Evolutionary conservation across 53 echinoderm and acorn worm species (phyloP), one percentile per base, ranked within the genome.

Genomic region (Pentamera pediparva): DNA sequence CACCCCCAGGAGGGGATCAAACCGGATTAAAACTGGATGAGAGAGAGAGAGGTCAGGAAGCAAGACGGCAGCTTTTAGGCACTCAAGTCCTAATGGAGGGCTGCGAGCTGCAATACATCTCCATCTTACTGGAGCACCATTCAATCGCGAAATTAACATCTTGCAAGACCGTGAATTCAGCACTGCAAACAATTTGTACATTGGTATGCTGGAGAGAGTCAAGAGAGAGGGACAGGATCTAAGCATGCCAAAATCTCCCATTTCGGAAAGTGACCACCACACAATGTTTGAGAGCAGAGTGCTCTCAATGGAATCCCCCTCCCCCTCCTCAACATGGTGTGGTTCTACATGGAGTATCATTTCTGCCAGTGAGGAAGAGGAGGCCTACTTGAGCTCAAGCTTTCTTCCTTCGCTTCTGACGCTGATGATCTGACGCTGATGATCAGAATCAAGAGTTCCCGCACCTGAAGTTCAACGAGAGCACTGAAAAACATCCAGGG

Each of bases 351-450:
- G 2, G 41, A 62, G 55, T 52, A 61, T 11, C 26, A 30, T 22
- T 54, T 75, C 39, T 75, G 75, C 22, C 48, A 55, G 20, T 18
- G 65, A 62, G 64, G 82, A 6, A 61, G 65, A 30, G 64, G 65
- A 57, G 75, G 82, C 32, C 19, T 74, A 12, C 54, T 32, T 9
- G 12, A n/a, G 3, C 41, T 63, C 1, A 41, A n/a, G 21, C 26
- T 55, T 62, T 24, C 18, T 28, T 57, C 35, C 75, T 11, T 82
- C 39, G 74, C 36, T 19, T 28, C 19, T 10, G 82, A 82, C 29
- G 69, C 26, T 25, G 6, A n/a, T 38, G 55, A 18, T 37, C 36
- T n/a, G n/a, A n/a, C n/a, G n/a, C n/a, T n/a, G n/a, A n/a, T n/a
- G n/a, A n/a, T n/a, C n/a, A n/a, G n/a, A n/a, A n/a, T n/a, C n/a